Evolutionary conservation across 2,797 vertebrate genomes (phyloP).

Genomic region (Epinephelus malabaricus): DNA sequence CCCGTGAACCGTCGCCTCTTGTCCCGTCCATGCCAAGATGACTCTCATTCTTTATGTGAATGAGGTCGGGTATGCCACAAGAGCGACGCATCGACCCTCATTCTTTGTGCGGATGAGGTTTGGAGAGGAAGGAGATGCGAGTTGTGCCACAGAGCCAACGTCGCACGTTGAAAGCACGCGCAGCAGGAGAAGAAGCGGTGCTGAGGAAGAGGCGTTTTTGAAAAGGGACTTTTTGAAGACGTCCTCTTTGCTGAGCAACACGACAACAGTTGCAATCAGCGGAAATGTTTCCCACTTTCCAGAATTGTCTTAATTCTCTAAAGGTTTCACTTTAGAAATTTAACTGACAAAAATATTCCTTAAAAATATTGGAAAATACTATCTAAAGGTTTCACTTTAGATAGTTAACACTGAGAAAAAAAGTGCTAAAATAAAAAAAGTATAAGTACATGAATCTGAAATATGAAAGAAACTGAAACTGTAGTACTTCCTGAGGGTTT

Average conservation of each 20-base stretch:
- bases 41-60: constrained; percentile 87
- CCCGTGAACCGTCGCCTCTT: constrained; percentile 77
- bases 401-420: constrained; percentile 9
- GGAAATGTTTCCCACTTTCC: constrained; percentile 80
- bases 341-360: constrained; percentile 13
- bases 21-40: constrained; percentile 86
- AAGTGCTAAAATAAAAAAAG: background rate
- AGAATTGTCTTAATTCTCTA: constrained; percentile 80
- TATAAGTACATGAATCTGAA: background rate
- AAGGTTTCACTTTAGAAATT: constrained; percentile 65
- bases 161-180: constrained; percentile 81
- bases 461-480: background rate
- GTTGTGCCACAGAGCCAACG: constrained; percentile 71
- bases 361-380: background rate
- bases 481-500: constrained; percentile 54
- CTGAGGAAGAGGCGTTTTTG: constrained; percentile 80
- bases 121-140: constrained; percentile 87
- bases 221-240: constrained; percentile 82
- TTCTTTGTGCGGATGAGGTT: constrained; percentile 90
- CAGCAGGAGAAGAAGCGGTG: constrained; percentile 87
- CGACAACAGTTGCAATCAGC: constrained; percentile 73
- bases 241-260: constrained; percentile 79
- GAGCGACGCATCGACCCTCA: constrained; percentile 87
- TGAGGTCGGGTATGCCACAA: constrained; percentile 83
- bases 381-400: constrained; percentile 64